These are phyloP conservation scores for Spea bombifrons DNA, from an alignment of 2,113 vertebrate species.

Conservation along the genomic window DNA sequence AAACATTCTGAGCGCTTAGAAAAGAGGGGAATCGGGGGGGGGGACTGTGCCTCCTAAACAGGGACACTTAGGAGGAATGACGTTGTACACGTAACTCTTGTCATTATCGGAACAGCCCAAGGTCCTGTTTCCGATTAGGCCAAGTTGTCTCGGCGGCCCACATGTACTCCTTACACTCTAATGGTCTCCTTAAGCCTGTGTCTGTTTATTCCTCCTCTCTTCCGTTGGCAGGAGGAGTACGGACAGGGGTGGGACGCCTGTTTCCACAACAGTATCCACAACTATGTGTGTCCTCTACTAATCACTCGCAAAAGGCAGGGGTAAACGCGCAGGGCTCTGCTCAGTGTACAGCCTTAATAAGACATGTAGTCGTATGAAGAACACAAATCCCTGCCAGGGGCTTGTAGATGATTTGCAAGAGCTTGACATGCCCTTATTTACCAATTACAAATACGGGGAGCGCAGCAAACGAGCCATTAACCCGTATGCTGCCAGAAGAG, in stretches of 20 bases:
- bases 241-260: not conserved
- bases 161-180: not conserved
- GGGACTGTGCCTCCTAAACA: too few species aligned
- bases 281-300: not conserved
- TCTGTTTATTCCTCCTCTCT: not conserved
- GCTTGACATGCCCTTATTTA: not conserved
- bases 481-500: too few species aligned
- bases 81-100: too few species aligned
- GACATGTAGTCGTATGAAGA: not conserved
- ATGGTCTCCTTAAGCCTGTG: not conserved
- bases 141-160: not conserved
- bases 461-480: too few species aligned
- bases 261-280: slow-evolving; percentile 3
- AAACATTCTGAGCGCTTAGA: too few species aligned
- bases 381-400: not conserved
- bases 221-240: not conserved
- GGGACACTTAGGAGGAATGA: too few species aligned
- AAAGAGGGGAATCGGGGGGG: too few species aligned
- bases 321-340: not conserved
- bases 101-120: not conserved
- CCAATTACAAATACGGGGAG: too few species aligned
- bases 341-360: not conserved
- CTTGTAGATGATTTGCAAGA: not conserved
- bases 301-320: not conserved
- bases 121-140: not conserved